Conservation (phyloP, 1,140 invertebrate genomes). For the Drosophila jambulina region DNA sequence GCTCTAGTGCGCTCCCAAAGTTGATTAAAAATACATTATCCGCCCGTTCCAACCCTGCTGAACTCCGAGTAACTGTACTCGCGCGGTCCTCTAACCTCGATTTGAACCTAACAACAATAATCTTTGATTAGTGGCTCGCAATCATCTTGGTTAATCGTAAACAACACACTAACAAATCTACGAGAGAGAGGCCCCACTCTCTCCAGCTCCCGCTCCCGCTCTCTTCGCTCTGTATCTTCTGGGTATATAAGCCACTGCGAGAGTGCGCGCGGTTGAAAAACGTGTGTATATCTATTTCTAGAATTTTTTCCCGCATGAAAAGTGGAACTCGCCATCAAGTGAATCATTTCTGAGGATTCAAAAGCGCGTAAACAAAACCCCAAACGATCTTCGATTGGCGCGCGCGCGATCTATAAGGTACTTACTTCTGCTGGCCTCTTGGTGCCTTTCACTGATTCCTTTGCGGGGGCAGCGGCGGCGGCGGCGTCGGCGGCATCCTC, state of each 20-base stretch:
- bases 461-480: conserved; percentile 73
- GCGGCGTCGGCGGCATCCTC: conserved; percentile 65
- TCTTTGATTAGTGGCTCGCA: conserved; percentile 75
- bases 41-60: conserved; percentile 9
- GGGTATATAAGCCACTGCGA: conserved; percentile 41
- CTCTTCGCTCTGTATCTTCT: conserved; percentile 11
- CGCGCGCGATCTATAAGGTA: conserved; percentile 45
- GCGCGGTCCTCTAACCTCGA: conserved; percentile 66
- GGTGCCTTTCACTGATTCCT: conserved; percentile 82
- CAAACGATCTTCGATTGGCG: conserved; percentile 36
- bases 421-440: conserved; percentile 84
- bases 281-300: conserved; percentile 83
- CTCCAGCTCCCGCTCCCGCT: conserved; percentile 23
- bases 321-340: conserved; percentile 39
- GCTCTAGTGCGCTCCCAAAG: conserved; percentile 6
- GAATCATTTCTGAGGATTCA: conserved; percentile 56
- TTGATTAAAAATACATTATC: conserved; percentile 56
- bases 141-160: conserved; percentile 80
- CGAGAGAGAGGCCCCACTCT: conserved; percentile 17
- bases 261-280: conserved; percentile 54
- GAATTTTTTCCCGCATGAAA: conserved; percentile 59
- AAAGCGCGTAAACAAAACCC: conserved; percentile 63
- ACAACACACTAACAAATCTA: conserved; percentile 55
- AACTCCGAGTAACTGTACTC: conserved; percentile 59
- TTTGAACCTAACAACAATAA: conserved; percentile 81